Percentiles rank a stretch among this genome's conserved stretches.
phyloP scores from a whole-genome alignment of 2,888 invertebrate genomes.

The Troides oblongomaculatus region DNA sequence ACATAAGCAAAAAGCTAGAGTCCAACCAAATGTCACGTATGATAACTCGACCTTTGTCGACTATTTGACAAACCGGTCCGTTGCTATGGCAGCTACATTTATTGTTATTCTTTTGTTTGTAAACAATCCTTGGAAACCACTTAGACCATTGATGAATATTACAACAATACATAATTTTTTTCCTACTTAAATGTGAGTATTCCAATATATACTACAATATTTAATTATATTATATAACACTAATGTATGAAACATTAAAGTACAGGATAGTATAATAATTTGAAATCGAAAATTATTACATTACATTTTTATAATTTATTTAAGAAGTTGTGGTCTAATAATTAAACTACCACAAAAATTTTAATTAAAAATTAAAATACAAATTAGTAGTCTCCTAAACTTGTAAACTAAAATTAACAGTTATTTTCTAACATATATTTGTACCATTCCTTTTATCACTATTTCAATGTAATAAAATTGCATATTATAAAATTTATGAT shows the following conservation, averaged over 20 bases:
- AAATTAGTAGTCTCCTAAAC: no score
- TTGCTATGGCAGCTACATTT: constrained; percentile 32
- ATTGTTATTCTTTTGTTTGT: constrained; percentile 26
- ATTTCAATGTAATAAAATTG: no score
- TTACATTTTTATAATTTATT: no score
- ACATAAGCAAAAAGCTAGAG: background rate
- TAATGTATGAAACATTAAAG: background rate
- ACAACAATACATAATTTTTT: background rate
- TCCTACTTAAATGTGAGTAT: constrained; percentile 12
- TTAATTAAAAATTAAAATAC: no score
- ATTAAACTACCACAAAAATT: no score
- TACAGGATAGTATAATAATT: background rate
- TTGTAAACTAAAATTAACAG: no score
- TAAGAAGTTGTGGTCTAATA: no score
- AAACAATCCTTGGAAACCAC: constrained; percentile 24
- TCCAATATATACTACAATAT: background rate
- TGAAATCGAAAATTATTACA: background rate
- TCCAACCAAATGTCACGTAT: background rate
- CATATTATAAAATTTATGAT: no score
- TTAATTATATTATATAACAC: background rate
- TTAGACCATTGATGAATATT: background rate
- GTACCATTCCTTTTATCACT: no score
- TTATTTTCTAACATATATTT: no score
- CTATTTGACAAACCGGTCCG: background rate
- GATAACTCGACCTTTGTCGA: background rate